phyloP scores from a whole-genome alignment of 2,113 vertebrate species.

The Sapajus apella region DNA sequence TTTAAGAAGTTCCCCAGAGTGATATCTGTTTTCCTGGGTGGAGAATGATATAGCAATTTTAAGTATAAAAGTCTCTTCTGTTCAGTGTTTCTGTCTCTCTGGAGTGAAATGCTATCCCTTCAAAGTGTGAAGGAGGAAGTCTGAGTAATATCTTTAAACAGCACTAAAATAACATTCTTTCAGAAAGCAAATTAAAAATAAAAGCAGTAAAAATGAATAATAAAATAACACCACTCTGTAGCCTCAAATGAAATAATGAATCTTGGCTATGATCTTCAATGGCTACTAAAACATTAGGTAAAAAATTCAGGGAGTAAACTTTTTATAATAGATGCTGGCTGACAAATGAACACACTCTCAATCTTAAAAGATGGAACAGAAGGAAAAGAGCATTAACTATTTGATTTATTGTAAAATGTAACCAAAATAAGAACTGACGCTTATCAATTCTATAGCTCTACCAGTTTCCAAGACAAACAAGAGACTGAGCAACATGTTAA shows the following conservation, averaged over 20 bases:
- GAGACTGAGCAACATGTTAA: not conserved
- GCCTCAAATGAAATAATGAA: not conserved
- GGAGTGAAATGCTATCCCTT: not conserved
- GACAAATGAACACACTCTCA: not conserved
- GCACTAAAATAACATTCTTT: not conserved
- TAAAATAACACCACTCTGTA: not conserved
- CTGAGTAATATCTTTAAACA: not conserved
- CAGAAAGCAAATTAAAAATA: not conserved
- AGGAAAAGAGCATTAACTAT: not conserved
- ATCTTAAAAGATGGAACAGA: not conserved
- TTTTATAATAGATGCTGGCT: not conserved
- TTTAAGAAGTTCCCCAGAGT: not conserved
- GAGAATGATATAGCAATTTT: not conserved
- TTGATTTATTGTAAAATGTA: slow-evolving; percentile 21
- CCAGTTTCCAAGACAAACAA: not conserved
- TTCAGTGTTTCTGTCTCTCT: not conserved
- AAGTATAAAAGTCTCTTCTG: not conserved
- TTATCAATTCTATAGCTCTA: not conserved
- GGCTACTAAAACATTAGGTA: not conserved
- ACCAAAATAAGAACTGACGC: not conserved
- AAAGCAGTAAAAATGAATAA: not conserved
- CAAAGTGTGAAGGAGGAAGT: not conserved
- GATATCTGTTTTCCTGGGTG: not conserved
- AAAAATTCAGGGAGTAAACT: not conserved
- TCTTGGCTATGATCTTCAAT: not conserved